Conservation (phyloP, 2,888 invertebrate genomes). For the Chesias legatella region DNA sequence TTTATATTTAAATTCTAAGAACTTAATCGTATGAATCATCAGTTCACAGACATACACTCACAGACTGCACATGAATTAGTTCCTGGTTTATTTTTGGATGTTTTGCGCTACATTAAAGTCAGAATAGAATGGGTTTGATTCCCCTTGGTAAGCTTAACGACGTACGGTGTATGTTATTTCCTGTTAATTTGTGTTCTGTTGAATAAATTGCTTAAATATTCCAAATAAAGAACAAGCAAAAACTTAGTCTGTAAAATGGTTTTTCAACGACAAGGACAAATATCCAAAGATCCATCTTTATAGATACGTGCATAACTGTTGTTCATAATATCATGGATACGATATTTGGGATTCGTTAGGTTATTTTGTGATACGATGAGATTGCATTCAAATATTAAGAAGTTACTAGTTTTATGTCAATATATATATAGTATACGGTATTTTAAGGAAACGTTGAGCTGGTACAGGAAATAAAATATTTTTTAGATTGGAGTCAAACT, state of each 20-base stretch:
- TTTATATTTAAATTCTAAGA: slow-evolving; percentile 5
- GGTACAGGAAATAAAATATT: slow-evolving; percentile 4
- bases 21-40: slow-evolving; percentile 17
- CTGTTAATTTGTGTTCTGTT: no score
- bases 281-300: slow-evolving; percentile 4
- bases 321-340: slow-evolving; percentile 3
- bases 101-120: no score
- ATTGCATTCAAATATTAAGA: no score
- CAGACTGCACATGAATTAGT: slow-evolving; percentile 16
- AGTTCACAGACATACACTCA: slow-evolving; percentile 6
- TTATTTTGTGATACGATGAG: no score
- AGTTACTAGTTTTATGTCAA: no score
- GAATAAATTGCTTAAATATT: not conserved
- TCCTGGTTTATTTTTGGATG: slow-evolving; percentile 23
- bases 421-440: no score
- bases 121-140: slow-evolving; percentile 6
- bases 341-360: no score
- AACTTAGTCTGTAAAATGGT: slow-evolving; percentile 5
- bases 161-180: no score
- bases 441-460: not conserved
- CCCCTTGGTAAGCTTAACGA: not conserved
- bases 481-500: slow-evolving; percentile 7
- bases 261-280: slow-evolving; percentile 11
- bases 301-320: not conserved
- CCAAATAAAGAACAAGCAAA: slow-evolving; percentile 1